Conservation (phyloP, 2,888 invertebrate species). For the Lepidocyrtoides sp. region DNA sequence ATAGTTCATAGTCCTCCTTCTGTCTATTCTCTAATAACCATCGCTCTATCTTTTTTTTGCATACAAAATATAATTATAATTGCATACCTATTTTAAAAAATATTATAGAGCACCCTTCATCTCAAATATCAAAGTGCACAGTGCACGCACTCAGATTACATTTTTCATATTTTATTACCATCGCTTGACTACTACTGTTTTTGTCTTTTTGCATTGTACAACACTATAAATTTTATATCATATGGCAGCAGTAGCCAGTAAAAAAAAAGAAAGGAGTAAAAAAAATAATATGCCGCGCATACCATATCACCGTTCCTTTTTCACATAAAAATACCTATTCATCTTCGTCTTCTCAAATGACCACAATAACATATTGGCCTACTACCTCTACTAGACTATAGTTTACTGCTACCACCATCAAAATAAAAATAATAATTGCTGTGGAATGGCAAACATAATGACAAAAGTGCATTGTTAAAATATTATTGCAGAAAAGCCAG, state of each 20-base stretch:
- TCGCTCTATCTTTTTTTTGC: no score
- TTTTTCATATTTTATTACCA: neutral
- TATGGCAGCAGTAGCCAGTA: neutral
- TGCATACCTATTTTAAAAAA: neutral
- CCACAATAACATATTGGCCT: conserved; percentile 74
- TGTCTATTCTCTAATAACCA: neutral
- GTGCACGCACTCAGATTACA: neutral
- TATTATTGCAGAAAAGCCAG: neutral
- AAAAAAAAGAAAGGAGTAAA: conserved; percentile 53
- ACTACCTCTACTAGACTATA: conserved; percentile 8
- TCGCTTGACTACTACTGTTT: no score
- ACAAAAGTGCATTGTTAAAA: conserved; percentile 9
- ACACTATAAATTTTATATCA: neutral
- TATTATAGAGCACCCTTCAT: neutral
- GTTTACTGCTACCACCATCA: neutral
- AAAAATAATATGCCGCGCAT: conserved; percentile 53
- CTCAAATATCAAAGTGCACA: neutral
- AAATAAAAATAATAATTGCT: no score
- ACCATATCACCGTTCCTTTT: conserved; percentile 34
- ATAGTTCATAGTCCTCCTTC: conserved; percentile 22
- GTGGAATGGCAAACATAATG: conserved; percentile 19
- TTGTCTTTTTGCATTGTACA: no score
- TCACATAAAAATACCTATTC: conserved; percentile 7
- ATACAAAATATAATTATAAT: no score
- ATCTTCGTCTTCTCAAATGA: conserved; percentile 43